Conservation (phyloP, 1,140 invertebrate genomes). For the Drosophila ananassae region DNA sequence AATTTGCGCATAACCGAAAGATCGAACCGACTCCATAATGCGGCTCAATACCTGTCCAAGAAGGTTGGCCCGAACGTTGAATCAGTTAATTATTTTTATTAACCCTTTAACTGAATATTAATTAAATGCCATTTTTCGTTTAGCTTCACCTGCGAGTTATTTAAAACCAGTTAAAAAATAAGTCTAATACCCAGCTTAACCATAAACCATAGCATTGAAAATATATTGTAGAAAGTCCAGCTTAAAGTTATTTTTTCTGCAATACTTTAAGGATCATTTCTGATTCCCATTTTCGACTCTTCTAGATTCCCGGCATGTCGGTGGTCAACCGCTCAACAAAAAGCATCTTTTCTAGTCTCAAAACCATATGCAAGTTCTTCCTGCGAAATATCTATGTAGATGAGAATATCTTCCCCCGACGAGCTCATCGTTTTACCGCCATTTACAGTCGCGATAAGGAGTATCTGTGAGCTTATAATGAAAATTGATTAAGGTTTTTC, state of each 20-base stretch:
- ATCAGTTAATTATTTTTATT: constrained; percentile 51
- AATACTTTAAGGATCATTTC: background rate
- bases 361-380: constrained; percentile 86
- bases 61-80: constrained; percentile 75
- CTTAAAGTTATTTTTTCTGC: background rate
- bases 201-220: background rate
- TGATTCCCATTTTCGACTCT: background rate
- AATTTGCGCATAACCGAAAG: constrained; percentile 62
- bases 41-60: constrained; percentile 74
- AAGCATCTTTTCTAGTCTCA: constrained; percentile 87
- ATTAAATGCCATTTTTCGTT: constrained; percentile 9
- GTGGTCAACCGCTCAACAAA: constrained; percentile 87
- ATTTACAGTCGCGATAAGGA: constrained; percentile 94
- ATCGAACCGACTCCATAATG: constrained; percentile 74
- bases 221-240: constrained; percentile 2
- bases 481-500: constrained; percentile 4
- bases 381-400: constrained; percentile 88
- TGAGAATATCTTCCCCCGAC: constrained; percentile 88
- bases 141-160: constrained; percentile 27
- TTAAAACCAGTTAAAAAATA: constrained; percentile 13
- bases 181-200: constrained; percentile 31
- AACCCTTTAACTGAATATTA: constrained; percentile 28
- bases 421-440: constrained; percentile 90
- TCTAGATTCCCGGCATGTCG: constrained; percentile 87
- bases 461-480: constrained; percentile 88